phyloP scores from a whole-genome alignment of 2,888 invertebrate genomes.

The Heliconius aoede region DNA sequence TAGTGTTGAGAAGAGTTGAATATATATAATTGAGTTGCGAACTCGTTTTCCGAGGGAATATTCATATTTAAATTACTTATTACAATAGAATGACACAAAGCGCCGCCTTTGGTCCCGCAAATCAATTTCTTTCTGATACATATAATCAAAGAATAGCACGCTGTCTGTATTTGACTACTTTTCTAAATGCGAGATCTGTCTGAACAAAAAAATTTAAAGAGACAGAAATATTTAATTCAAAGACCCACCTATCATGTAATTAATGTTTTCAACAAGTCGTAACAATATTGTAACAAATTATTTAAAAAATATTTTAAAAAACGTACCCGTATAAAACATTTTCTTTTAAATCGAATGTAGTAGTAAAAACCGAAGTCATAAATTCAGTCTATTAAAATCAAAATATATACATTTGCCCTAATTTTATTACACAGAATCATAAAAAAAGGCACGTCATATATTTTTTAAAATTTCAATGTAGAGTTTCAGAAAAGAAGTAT shows the following conservation, averaged over 20 bases:
- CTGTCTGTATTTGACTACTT: not conserved
- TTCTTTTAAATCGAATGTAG: not conserved
- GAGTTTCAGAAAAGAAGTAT: not conserved
- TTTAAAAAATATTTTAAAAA: not conserved
- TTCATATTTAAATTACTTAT: no score
- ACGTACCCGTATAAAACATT: not conserved
- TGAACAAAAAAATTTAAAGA: not conserved
- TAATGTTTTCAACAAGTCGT: not conserved
- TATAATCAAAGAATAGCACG: not conserved
- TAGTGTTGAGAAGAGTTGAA: not conserved
- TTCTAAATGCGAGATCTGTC: not conserved
- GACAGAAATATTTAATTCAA: no score
- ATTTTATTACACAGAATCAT: conserved; percentile 6
- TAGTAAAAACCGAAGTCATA: not conserved
- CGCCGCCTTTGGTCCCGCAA: no score
- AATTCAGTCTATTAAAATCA: not conserved
- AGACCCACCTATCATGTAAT: no score
- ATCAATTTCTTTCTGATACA: no score
- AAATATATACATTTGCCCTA: not conserved
- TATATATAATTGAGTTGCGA: not conserved
- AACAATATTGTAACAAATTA: not conserved
- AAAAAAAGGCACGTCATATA: not conserved
- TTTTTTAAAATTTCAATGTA: not conserved
- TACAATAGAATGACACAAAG: no score
- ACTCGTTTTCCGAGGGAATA: not conserved